phyloP scores from a whole-genome alignment of 2,888 invertebrate species.

The Meghimatium bilineatum region DNA sequence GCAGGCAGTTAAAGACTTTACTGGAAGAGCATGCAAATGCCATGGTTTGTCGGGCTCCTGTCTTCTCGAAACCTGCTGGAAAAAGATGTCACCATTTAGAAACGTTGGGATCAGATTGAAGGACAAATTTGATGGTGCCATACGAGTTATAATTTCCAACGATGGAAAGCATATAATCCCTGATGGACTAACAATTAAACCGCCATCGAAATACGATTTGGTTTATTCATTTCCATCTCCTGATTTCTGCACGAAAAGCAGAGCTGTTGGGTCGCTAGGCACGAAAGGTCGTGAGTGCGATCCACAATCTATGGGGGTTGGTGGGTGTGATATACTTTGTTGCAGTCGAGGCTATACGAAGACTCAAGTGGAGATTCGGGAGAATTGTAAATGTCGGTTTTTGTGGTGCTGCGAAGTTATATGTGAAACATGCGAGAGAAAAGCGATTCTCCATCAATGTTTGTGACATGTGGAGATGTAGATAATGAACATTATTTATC shows the following conservation, averaged over 20 bases:
- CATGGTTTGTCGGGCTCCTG: slow-evolving; percentile 95
- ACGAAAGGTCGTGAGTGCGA: slow-evolving; percentile 91
- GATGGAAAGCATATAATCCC: slow-evolving; percentile 93
- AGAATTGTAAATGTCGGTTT: slow-evolving; percentile 74
- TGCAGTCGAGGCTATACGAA: slow-evolving; percentile 76
- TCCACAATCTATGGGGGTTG: slow-evolving; percentile 82
- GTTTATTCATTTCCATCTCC: slow-evolving; percentile 95
- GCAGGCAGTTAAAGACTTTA: slow-evolving; percentile 81
- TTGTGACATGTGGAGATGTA: slow-evolving; percentile 15
- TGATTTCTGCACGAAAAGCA: slow-evolving; percentile 88
- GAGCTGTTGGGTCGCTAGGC: slow-evolving; percentile 89
- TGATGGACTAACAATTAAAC: slow-evolving; percentile 87
- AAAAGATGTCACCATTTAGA: slow-evolving; percentile 91
- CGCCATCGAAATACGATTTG: slow-evolving; percentile 87
- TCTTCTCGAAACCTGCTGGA: slow-evolving; percentile 92
- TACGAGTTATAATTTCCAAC: slow-evolving; percentile 92
- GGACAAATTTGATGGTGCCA: slow-evolving; percentile 91
- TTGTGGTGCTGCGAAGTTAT: slow-evolving; percentile 74
- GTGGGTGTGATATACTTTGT: slow-evolving; percentile 78
- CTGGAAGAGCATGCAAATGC: slow-evolving; percentile 89
- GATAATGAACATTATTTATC: no score
- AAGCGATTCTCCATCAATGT: slow-evolving; percentile 67
- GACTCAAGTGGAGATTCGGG: slow-evolving; percentile 59
- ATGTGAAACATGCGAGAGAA: slow-evolving; percentile 69
- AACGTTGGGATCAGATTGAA: slow-evolving; percentile 89